phyloP scores from a whole-genome alignment of 2,888 invertebrate genomes.

The Lepidocyrtinus sp. region DNA sequence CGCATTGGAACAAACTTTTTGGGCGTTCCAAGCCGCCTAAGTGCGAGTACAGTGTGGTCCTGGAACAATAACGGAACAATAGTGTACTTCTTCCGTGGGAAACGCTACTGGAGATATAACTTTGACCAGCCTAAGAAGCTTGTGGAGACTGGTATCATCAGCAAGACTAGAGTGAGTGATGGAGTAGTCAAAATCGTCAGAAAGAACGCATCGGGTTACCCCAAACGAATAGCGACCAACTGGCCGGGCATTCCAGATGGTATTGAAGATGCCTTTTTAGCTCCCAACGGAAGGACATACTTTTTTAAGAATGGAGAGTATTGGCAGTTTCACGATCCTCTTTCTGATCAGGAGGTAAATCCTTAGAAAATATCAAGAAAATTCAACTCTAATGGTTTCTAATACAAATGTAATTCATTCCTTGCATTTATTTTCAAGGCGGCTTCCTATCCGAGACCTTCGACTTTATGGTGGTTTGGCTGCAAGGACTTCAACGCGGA shows the following conservation, averaged over 20 bases:
- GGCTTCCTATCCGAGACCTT: constrained; percentile 56
- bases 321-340: constrained; percentile 64
- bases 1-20: constrained; percentile 63
- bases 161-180: constrained; percentile 17
- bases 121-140: constrained; percentile 54
- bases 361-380: neutral
- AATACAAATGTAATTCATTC: neutral
- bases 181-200: constrained; percentile 36
- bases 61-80: constrained; percentile 60
- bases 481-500: constrained; percentile 43
- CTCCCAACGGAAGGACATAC: constrained; percentile 59
- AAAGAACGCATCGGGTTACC: constrained; percentile 50
- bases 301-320: constrained; percentile 64
- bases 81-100: constrained; percentile 64
- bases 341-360: constrained; percentile 48
- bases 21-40: constrained; percentile 65
- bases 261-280: constrained; percentile 56
- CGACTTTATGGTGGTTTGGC: constrained; percentile 60
- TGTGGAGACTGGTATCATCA: constrained; percentile 35
- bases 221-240: constrained; percentile 48
- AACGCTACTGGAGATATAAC: constrained; percentile 62
- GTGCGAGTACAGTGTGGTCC: constrained; percentile 62
- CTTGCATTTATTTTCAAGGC: constrained; percentile 28
- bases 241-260: constrained; percentile 56
- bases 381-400: neutral